Evolutionary conservation across 2,113 vertebrate species (phyloP).

Genomic region (Gymnarchus niloticus): DNA sequence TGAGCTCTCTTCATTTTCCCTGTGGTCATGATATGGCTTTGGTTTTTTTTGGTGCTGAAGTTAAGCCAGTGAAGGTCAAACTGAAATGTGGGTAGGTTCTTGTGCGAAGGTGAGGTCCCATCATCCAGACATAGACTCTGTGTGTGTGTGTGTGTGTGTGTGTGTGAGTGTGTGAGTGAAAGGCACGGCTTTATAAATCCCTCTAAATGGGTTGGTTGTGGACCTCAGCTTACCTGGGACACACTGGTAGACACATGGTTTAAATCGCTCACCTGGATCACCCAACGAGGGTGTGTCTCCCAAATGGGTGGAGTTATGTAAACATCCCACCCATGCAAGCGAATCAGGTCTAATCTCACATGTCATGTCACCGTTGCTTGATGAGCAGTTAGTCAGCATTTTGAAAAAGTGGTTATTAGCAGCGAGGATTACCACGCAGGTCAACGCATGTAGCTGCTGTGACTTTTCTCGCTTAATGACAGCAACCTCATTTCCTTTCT

Average conservation of each 20-base stretch:
- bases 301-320: background rate
- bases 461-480: too few species aligned
- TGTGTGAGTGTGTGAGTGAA: background rate
- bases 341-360: background rate
- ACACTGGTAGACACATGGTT: background rate
- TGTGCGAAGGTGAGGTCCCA: background rate
- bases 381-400: too few species aligned
- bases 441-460: too few species aligned
- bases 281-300: background rate
- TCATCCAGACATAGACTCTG: background rate
- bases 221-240: background rate
- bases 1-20: background rate
- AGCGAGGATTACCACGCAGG: too few species aligned
- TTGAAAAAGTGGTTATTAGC: too few species aligned
- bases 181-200: background rate
- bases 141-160: constrained; percentile 3
- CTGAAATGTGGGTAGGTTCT: background rate
- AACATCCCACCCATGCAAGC: background rate
- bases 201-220: background rate
- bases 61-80: background rate
- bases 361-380: background rate
- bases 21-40: background rate
- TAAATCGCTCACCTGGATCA: background rate
- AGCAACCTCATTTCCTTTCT: background rate
- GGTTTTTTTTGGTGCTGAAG: background rate